Conservation (phyloP, 2,888 invertebrate species). For the Heliconius ethilla region DNA sequence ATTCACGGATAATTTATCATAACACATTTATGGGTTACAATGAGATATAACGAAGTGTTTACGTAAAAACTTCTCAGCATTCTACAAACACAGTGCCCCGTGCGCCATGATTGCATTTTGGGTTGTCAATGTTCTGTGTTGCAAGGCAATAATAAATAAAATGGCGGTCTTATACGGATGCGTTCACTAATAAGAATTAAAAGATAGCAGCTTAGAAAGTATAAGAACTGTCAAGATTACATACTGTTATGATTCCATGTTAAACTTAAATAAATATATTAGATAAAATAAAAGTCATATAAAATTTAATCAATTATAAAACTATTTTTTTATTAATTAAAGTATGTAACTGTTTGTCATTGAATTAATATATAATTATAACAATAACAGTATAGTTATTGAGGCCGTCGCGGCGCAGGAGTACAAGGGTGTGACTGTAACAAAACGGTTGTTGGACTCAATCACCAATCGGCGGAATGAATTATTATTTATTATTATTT, state of each 20-base stretch:
- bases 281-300: neutral
- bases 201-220: constrained; percentile 13
- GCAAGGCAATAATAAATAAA: constrained; percentile 66
- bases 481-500: too few species aligned
- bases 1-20: constrained; percentile 74
- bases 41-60: constrained; percentile 79
- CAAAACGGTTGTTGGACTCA: too few species aligned
- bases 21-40: constrained; percentile 72
- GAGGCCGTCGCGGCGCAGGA: too few species aligned
- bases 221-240: neutral
- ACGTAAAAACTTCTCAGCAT: constrained; percentile 83
- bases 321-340: neutral
- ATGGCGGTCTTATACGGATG: constrained; percentile 70
- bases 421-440: too few species aligned
- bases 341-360: neutral
- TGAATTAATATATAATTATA: too few species aligned
- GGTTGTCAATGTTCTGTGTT: constrained; percentile 80
- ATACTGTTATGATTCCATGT: neutral
- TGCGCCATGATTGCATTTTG: constrained; percentile 84
- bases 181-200: constrained; percentile 58
- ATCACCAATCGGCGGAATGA: too few species aligned
- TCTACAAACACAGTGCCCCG: constrained; percentile 82
- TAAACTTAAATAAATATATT: neutral
- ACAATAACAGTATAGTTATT: too few species aligned
- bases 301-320: neutral